Evolutionary conservation across 2,797 vertebrate species (phyloP), one percentile per base, ranked within the genome.

Genomic region (Gambusia yucatana): DNA sequence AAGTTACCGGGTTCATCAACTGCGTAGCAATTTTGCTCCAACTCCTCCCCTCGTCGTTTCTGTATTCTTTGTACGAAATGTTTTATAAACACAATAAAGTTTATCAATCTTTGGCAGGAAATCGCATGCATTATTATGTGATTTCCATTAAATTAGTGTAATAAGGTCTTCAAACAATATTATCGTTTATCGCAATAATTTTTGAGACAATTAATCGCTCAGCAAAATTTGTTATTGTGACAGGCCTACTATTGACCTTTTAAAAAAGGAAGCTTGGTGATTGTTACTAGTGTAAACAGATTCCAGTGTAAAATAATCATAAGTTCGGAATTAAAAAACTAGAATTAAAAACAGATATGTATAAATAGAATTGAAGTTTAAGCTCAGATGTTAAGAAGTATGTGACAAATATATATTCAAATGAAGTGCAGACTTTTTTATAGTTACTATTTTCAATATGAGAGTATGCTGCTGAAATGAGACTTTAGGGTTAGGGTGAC

Each of bases 161-260:
- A 33, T 2, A 33, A 33, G 33, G 33, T 33, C 33, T 33, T 33
- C 33, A 33, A 33, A 33, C 33, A 33, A 33, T 33, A 33, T 33
- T 33, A 33, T 33, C 30, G 30, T 33, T 33, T 33, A 33, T 33
- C 33, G 33, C 33, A 33, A 33, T 33, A 33, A 33, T 33, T 33
- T 33, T 33, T 33, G 33, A 33, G 33, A 33, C 33, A 33, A 33
- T 33, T 33, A 33, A 33, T 33, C 33, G 33, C 33, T 33, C 33
- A 33, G 33, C 33, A 33, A 33, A 33, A 33, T 33, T 33, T 33
- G 33, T 33, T 33, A 33, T 33, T 33, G 1, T 33, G 33, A 33
- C 33, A 33, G 33, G 33, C 33, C 33, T 33, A 33, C 33, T 33
- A 33, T 33, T 33, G 33, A 80, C 43, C 75, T 81, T 77, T 77